A percentile compares a stretch with the other conserved stretches of the same genome.
These are phyloP conservation scores for Zaprionus capensis DNA, from an alignment of 1,140 invertebrate species.

Conservation along the genomic window DNA sequence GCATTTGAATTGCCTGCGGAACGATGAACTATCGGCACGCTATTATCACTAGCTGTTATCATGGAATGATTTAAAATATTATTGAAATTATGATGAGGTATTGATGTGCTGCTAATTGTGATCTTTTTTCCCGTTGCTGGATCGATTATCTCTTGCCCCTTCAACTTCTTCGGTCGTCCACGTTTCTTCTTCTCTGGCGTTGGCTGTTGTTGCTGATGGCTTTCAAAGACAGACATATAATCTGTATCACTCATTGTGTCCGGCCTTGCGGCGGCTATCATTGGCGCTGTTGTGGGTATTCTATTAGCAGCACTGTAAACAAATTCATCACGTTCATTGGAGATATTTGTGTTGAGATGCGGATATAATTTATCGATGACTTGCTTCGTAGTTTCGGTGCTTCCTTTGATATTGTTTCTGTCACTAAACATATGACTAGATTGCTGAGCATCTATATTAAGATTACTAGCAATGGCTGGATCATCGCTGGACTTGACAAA, in stretches of 20 bases:
- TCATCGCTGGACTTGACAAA: neutral
- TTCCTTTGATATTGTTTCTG: constrained; percentile 22
- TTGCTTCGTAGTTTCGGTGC: constrained; percentile 30
- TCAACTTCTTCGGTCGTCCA: constrained; percentile 94
- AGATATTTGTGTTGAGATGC: constrained; percentile 29
- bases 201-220: constrained; percentile 41
- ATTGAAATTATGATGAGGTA: constrained; percentile 63
- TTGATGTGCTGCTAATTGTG: constrained; percentile 31
- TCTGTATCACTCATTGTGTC: constrained; percentile 13
- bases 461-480: neutral
- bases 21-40: neutral
- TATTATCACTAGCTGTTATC: constrained; percentile 31
- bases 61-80: constrained; percentile 78
- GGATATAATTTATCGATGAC: constrained; percentile 41
- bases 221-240: constrained; percentile 54
- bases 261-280: neutral
- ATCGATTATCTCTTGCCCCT: constrained; percentile 86
- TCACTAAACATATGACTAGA: constrained; percentile 36
- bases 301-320: constrained; percentile 16
- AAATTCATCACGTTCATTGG: constrained; percentile 28
- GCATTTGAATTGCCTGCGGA: neutral
- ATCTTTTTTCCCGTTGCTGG: constrained; percentile 43
- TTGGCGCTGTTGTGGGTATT: neutral
- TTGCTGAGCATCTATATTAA: constrained; percentile 31
- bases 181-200: constrained; percentile 93